Percentiles rank a stretch among this genome's conserved stretches.
Conservation (phyloP, 1,140 invertebrate species). For the Drosophila arizonae region DNA sequence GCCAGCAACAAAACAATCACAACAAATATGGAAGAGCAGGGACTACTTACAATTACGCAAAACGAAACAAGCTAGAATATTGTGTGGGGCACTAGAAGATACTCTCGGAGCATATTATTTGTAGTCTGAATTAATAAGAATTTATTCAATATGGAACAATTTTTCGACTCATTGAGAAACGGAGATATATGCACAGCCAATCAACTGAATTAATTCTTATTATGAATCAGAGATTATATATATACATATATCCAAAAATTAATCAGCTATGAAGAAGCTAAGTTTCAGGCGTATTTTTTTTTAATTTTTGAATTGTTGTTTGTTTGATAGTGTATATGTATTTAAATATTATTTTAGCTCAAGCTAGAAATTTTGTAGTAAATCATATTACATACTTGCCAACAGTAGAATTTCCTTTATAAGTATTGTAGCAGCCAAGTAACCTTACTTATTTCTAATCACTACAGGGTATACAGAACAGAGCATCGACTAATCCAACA, state of each 20-base stretch:
- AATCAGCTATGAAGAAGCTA: too few species aligned
- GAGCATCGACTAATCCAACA: background rate
- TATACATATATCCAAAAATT: too few species aligned
- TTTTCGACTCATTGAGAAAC: too few species aligned
- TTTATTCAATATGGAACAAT: too few species aligned
- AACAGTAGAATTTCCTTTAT: background rate
- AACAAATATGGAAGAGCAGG: slow-evolving; percentile 24
- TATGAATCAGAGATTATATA: too few species aligned
- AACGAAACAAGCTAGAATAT: background rate
- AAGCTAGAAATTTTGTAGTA: background rate
- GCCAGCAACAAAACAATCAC: slow-evolving; percentile 9
- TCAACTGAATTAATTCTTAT: too few species aligned
- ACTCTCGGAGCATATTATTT: background rate
- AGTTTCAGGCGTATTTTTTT: too few species aligned
- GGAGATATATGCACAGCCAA: too few species aligned
- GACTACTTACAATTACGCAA: slow-evolving; percentile 2
- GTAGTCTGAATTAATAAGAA: background rate
- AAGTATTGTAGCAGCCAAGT: too few species aligned
- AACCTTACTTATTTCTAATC: background rate
- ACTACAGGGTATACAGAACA: background rate
- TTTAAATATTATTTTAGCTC: too few species aligned
- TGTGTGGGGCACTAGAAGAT: background rate
- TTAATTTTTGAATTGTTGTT: too few species aligned
- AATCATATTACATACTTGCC: background rate
- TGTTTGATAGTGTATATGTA: too few species aligned